Conservation (phyloP, 2,888 invertebrate genomes). For the Theretra japonica region DNA sequence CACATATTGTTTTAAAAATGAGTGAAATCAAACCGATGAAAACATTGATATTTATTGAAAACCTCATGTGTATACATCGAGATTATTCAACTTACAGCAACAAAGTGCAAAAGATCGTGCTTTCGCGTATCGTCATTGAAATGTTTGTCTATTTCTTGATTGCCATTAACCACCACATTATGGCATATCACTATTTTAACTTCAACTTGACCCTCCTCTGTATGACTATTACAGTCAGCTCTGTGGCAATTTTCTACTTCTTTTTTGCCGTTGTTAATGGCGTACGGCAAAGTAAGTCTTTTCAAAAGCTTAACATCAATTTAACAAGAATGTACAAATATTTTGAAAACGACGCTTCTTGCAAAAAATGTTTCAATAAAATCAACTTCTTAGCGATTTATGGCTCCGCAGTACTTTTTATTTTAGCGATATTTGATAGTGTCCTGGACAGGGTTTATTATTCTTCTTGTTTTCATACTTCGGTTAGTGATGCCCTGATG, state of each 20-base stretch:
- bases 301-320: background rate
- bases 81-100: conserved; percentile 10
- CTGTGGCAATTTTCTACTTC: background rate
- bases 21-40: conserved; percentile 26
- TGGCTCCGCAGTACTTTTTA: background rate
- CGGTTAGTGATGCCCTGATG: background rate
- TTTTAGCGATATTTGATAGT: background rate
- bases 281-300: background rate
- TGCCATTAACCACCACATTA: background rate
- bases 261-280: background rate
- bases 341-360: background rate
- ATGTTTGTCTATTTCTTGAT: background rate
- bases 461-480: no score
- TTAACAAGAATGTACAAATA: background rate
- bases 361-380: background rate
- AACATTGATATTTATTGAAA: background rate
- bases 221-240: background rate
- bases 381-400: background rate
- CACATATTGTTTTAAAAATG: conserved; percentile 12
- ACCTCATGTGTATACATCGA: conserved; percentile 23
- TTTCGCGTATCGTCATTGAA: conserved; percentile 14
- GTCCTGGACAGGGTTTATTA: background rate
- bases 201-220: background rate
- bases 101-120: background rate
- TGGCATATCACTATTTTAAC: background rate